Evolutionary conservation across 2,113 vertebrate species (phyloP).

Genomic region (Hymenochirus boettgeri): DNA sequence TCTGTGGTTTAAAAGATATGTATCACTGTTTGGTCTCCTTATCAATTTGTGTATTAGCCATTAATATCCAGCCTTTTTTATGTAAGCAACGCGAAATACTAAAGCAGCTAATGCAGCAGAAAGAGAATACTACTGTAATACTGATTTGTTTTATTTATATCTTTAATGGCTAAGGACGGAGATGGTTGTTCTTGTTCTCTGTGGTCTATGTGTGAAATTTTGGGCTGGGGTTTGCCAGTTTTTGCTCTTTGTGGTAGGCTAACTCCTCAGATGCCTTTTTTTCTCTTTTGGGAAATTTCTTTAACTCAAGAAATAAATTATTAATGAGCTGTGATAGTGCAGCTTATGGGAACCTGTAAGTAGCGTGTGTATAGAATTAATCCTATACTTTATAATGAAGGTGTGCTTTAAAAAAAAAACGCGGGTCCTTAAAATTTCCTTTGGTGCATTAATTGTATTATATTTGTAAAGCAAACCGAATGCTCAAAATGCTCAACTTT

Average conservation of each 20-base stretch:
- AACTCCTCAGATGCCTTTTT: slow-evolving; percentile 21
- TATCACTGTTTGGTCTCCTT: slow-evolving; percentile 2
- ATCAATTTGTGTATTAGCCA: slow-evolving; percentile 18
- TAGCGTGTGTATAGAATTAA: slow-evolving; percentile 27
- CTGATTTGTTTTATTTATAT: slow-evolving; percentile 16
- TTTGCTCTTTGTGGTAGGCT: slow-evolving; percentile 11
- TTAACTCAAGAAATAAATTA: neutral
- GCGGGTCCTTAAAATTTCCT: neutral
- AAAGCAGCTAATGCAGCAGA: slow-evolving; percentile 7
- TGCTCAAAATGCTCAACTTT: slow-evolving; percentile 55
- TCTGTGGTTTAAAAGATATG: slow-evolving; percentile 7
- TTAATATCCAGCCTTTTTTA: slow-evolving; percentile 16
- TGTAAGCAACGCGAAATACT: slow-evolving; percentile 7
- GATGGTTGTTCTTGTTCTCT: slow-evolving; percentile 1
- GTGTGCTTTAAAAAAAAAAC: neutral
- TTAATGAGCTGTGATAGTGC: neutral
- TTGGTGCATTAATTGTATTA: slow-evolving; percentile 55
- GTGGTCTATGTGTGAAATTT: slow-evolving; percentile 16
- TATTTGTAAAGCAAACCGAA: slow-evolving; percentile 57
- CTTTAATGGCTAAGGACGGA: neutral
- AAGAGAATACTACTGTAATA: slow-evolving; percentile 4
- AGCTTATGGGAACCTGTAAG: neutral
- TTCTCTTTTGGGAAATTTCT: neutral
- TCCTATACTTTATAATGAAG: slow-evolving; percentile 20
- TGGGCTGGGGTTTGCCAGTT: neutral